phyloP scores from a whole-genome alignment of 2,113 vertebrate species.

The Xyrauchen texanus region DNA sequence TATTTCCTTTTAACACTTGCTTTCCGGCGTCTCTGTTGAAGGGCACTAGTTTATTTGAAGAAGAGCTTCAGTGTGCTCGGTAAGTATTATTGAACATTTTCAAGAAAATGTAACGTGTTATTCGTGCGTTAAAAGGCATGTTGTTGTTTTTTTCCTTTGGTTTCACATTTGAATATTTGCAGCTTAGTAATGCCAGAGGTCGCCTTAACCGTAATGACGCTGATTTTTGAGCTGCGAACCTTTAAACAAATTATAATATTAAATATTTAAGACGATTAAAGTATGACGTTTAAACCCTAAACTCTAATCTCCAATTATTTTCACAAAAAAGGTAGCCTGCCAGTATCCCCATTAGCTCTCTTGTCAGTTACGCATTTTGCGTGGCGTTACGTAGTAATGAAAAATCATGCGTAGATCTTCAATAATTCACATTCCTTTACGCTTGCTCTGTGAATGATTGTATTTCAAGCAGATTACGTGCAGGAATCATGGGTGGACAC shows the following conservation, averaged over 20 bases:
- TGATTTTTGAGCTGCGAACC: not conserved
- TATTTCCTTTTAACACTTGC: constrained; percentile 60
- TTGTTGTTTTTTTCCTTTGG: not conserved
- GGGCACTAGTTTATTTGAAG: constrained; percentile 61
- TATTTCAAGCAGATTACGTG: not conserved
- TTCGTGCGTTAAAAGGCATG: no score
- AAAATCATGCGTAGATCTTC: no score
- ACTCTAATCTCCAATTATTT: no score
- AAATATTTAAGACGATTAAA: no score
- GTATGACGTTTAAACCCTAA: no score
- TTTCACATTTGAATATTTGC: not conserved
- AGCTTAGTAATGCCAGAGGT: no score
- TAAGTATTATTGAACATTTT: constrained; percentile 45
- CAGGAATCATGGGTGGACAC: constrained; percentile 83
- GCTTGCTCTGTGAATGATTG: not conserved
- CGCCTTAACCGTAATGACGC: not conserved
- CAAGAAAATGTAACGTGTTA: no score
- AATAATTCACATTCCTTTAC: no score
- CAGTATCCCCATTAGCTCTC: not conserved
- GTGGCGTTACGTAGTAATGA: not conserved
- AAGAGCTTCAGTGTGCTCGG: constrained; percentile 53
- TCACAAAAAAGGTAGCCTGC: no score
- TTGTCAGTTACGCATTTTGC: not conserved
- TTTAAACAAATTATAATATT: no score
- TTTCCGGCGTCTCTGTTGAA: constrained; percentile 69